Evolutionary conservation across 2,888 invertebrate genomes (phyloP).

Genomic region (Chloroclysta siterata): DNA sequence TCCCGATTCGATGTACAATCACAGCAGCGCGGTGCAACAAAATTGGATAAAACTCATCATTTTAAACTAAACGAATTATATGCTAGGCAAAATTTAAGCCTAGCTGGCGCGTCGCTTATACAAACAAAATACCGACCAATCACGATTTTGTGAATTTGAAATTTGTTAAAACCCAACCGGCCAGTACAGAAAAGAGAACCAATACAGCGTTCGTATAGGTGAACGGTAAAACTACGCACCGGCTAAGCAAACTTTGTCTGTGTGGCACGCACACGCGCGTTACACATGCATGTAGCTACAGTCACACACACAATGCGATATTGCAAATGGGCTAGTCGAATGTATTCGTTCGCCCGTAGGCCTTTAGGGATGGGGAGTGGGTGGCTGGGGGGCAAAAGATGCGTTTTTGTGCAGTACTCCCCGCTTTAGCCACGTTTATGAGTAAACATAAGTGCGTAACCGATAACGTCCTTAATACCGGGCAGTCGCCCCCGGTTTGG

Average conservation of each 20-base stretch:
- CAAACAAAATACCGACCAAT: conserved; percentile 83
- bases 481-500: conserved; percentile 49
- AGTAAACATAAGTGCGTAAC: conserved; percentile 81
- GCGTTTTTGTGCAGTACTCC: conserved; percentile 83
- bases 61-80: conserved; percentile 79
- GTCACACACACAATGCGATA: conserved; percentile 81
- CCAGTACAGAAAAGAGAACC: conserved; percentile 82
- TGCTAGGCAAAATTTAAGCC: conserved; percentile 69
- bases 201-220: conserved; percentile 69
- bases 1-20: conserved; percentile 57
- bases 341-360: conserved; percentile 81
- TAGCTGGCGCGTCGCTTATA: conserved; percentile 70
- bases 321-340: conserved; percentile 84
- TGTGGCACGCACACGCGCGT: conserved; percentile 55
- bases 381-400: conserved; percentile 65
- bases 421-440: conserved; percentile 73
- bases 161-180: conserved; percentile 79
- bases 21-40: conserved; percentile 56
- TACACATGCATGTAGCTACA: conserved; percentile 50
- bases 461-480: conserved; percentile 64
- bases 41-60: conserved; percentile 76
- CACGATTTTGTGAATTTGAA: conserved; percentile 84
- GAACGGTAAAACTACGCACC: conserved; percentile 77
- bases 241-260: conserved; percentile 76
- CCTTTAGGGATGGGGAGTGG: conserved; percentile 59